Base-by-base conservation (phyloP, 2,797 vertebrate species). In the Pachyuromys duprasi region DNA sequence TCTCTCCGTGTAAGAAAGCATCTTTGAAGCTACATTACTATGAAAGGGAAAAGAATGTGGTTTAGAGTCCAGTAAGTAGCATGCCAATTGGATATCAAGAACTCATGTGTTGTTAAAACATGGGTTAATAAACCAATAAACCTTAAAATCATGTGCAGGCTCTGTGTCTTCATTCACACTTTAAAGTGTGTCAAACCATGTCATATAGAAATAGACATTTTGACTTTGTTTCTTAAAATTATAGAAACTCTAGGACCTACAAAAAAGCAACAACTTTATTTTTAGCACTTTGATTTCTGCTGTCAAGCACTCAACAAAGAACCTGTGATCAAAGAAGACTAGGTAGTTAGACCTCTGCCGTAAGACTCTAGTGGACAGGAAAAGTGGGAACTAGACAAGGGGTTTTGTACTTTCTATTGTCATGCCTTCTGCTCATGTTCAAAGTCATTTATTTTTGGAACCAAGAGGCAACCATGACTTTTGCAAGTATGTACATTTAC, bases 401-500 rank as follows among this genome's bases (percentile, higher is more conserved):
- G 53, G n/a, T 60, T 5, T 2, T 78, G 57, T 67, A 18, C 78
- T 67, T 94, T 93, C 89, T 83, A 42, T 8, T 92, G 11, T 31
- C 31, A 33, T 36, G 36, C 26, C 0, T 15, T 75, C 36, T 26
- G 45, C 7, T 84, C 65, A 87, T n/a, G 24, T 49, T 90, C 65
- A n/a, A 72, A 92, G 45, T 91, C 57, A 72, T 72, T 11, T 55
- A 9, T 88, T 62, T 49, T 62, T 89, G 17, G 88, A 90, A 96
- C 83, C 26, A 95, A 92, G 86, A 90, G 12, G 20, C 2, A 96
- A 79, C 33, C 36, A 24, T 67, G n/a, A 15, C 55, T 89, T 94
- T 94, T 83, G 67, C 74, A 96, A 93, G 63, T 18, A 92, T 88
- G 89, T 17, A 75, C 3, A 82, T 57, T 80, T 76, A 89, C 8